Evolutionary conservation across 1,140 invertebrate species (phyloP), one percentile per base, ranked within the genome.

Genomic region (Oncopodura yosiiana): DNA sequence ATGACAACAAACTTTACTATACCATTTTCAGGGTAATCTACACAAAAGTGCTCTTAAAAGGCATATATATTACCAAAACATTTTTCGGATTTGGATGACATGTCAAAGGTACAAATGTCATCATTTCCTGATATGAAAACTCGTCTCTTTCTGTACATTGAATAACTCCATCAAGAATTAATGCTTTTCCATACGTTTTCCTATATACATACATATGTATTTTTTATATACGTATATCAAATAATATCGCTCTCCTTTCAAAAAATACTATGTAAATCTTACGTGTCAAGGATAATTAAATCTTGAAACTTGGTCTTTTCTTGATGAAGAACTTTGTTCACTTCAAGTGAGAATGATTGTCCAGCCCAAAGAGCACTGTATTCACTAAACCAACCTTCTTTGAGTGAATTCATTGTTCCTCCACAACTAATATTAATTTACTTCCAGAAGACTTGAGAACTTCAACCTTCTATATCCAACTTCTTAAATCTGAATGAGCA

Each of bases 91-190:
- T 83, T 2, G 86, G 82, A 74, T 99, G 94, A 62, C 78, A 83
- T 67, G 87, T 93, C 0, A 98, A 69, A 0, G 95, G 92, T 24
- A 99, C 67, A 74, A 94, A 94, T 2, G 91, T 79, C 58, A 99
- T 89, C 93, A 97, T 97, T 76, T 99, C 95, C 73, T 98, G 94
- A 70, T 99, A 99, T 0, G 92, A 82, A 70, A 92, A 95, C 72
- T 99, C 95, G 78, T 99, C 95, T 58, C 78, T 78, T 69, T 98
- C 86, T 2, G 94, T 94, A 63, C 89, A 94, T 69, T 99, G 95
- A 65, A 99, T 95, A 5, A 95, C 88, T 36, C 92, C 91, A 75
- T 99, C 95, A 14, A 99, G 72, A 9, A 96, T 81, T 9, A 99
- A 69, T 32, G 86, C 87, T 69, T 74, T 83, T 0, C 95, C 95